Conservation (phyloP, 2,888 invertebrate species). For the Xestia ashworthii region DNA sequence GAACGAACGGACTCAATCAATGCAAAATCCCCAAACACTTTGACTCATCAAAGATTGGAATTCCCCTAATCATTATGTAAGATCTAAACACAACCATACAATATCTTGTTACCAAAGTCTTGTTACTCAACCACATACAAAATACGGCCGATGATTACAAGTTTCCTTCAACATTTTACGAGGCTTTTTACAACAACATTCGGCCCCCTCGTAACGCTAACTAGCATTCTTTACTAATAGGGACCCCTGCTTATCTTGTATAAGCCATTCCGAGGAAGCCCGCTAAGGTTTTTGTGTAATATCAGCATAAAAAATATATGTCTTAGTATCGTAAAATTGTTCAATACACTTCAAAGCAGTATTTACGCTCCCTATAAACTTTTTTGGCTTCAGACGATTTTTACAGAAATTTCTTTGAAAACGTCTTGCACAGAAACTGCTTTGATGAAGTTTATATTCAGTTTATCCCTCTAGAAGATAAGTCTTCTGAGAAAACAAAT, state of each 20-base stretch:
- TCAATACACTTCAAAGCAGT: conserved; percentile 46
- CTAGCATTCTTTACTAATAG: conserved; percentile 64
- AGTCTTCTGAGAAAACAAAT: background rate
- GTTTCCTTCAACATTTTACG: conserved; percentile 61
- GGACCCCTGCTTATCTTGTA: conserved; percentile 57
- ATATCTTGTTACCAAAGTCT: conserved; percentile 16
- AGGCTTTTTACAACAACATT: conserved; percentile 61
- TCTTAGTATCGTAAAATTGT: conserved; percentile 41
- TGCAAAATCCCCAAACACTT: background rate
- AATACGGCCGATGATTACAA: conserved; percentile 56
- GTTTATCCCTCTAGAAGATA: background rate
- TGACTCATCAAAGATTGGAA: background rate
- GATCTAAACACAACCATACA: conserved; percentile 12
- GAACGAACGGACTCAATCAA: background rate
- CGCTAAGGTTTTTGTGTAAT: conserved; percentile 42
- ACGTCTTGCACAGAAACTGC: conserved; percentile 22
- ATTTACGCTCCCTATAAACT: conserved; percentile 40
- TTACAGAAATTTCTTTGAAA: conserved; percentile 19
- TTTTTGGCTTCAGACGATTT: conserved; percentile 25
- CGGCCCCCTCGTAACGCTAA: conserved; percentile 58
- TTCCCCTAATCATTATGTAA: background rate
- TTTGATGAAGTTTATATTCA: conserved; percentile 1
- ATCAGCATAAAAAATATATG: conserved; percentile 53
- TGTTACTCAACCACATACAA: conserved; percentile 51
- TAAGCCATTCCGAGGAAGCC: conserved; percentile 42